Percentiles rank a stretch among this genome's conserved stretches.
phyloP scores from a whole-genome alignment of 2,888 invertebrate genomes.

The Abrostola tripartita region DNA sequence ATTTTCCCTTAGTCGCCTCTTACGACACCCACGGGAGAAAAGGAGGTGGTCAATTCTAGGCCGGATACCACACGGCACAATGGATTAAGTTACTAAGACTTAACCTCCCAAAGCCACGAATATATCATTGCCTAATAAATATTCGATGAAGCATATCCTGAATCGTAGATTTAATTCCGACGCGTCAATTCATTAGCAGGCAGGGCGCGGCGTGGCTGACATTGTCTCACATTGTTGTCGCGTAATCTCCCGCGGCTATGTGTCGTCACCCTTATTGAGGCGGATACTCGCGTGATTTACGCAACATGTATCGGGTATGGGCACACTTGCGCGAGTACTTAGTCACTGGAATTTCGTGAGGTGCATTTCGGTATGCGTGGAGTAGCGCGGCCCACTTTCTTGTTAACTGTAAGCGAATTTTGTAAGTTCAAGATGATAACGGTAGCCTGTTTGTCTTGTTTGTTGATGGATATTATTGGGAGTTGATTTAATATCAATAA shows the following conservation, averaged over 20 bases:
- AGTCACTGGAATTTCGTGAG: conserved; percentile 59
- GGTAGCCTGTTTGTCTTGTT: conserved; percentile 25
- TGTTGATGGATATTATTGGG: conserved; percentile 5
- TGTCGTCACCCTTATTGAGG: conserved; percentile 43
- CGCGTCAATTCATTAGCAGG: conserved; percentile 27
- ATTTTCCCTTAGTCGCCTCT: too few species aligned
- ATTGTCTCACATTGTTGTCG: conserved; percentile 25
- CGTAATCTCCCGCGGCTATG: conserved; percentile 35
- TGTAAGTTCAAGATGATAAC: conserved; percentile 44
- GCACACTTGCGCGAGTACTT: conserved; percentile 51
- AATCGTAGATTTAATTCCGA: conserved; percentile 19
- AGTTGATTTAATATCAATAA: not conserved
- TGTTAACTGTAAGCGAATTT: conserved; percentile 51
- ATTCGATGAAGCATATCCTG: conserved; percentile 16
- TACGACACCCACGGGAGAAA: too few species aligned
- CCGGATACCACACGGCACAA: too few species aligned
- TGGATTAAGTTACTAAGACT: not conserved
- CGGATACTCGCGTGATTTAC: conserved; percentile 50
- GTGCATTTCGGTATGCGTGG: conserved; percentile 42
- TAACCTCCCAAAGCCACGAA: not conserved
- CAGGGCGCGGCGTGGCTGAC: conserved; percentile 19
- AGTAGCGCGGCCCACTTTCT: conserved; percentile 48
- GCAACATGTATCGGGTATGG: conserved; percentile 45
- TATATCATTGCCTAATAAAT: conserved; percentile 11
- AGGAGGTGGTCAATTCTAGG: too few species aligned